Evolutionary conservation across 2,888 invertebrate genomes (phyloP), one percentile per base, ranked within the genome.

Genomic region (Tachystola acroxantha): DNA sequence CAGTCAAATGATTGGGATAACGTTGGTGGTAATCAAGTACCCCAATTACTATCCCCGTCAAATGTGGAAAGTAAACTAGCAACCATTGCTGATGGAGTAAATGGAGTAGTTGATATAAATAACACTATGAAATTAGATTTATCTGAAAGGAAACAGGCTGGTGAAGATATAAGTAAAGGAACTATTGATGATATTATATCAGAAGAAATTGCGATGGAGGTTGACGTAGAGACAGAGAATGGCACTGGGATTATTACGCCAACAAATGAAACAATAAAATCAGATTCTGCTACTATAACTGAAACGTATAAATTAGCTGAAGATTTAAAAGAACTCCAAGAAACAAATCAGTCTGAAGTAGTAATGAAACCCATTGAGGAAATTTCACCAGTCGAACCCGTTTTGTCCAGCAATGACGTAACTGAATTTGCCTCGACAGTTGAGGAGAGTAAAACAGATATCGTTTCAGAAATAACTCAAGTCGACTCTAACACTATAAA

Each of bases 81-180:
- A 3, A 4, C 10, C 9, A 26, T 10, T 10, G 9, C 10, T 10
- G 26, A 11, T 26, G 11, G 9, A 10, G 26, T 6, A 26, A 26
- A 26, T 16, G n/a, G 10, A 26, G 10, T n/a, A 10, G 10, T 3
- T 10, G 10, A 7, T 26, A 6, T 16, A 16, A 16, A 16, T 16
- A n/a, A 16, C 16, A 16, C 16, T 16, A 16, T 4, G 16, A 16
- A 16, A 16, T 6, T 6, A 16, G 16, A 3, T 16, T 16, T 16
- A 3, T 16, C n/a, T 16, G 16, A 16, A 16, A 16, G 6, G 6
- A 11, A 26, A 26, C 10, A 26, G 10, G 10, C 5, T 11, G 26
- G 6, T 26, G 6, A 6, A 10, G 57, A 64, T 37, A 40, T 58
- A 34, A 38, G 60, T 10, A 57, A 61, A 25, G 48, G 57, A 40